phyloP scores from a whole-genome alignment of 2,888 invertebrate genomes.

The Hypselothyrea guttata region DNA sequence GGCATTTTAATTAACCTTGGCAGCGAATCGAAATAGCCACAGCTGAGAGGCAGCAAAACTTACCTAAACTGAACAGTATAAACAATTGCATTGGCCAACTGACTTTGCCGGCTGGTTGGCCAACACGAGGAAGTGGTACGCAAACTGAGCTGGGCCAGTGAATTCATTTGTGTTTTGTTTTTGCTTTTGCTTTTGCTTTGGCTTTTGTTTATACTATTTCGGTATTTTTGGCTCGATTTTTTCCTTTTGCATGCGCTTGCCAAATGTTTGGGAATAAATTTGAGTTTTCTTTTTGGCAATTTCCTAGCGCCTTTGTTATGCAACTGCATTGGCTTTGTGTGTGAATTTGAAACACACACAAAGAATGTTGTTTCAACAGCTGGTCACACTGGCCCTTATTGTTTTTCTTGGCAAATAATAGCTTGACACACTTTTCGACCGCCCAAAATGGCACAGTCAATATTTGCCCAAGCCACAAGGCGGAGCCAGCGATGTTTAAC shows the following conservation, averaged over 20 bases:
- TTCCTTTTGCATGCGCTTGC: slow-evolving; percentile 18
- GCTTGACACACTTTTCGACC: slow-evolving; percentile 63
- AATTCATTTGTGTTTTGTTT: slow-evolving; percentile 41
- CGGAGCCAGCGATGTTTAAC: slow-evolving; percentile 25
- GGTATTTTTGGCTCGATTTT: slow-evolving; percentile 8
- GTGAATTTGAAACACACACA: slow-evolving; percentile 18
- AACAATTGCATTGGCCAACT: slow-evolving; percentile 72
- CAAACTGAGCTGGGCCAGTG: slow-evolving; percentile 54
- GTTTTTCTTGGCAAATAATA: slow-evolving; percentile 44
- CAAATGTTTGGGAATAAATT: slow-evolving; percentile 31
- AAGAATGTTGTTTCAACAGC: slow-evolving; percentile 46
- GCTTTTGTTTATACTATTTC: not conserved
- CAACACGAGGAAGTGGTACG: slow-evolving; percentile 75
- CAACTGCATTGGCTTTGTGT: slow-evolving; percentile 40
- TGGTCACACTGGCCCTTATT: slow-evolving; percentile 24
- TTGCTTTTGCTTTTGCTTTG: slow-evolving; percentile 1
- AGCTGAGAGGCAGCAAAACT: slow-evolving; percentile 24
- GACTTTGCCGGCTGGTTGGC: slow-evolving; percentile 75
- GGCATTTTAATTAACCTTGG: slow-evolving; percentile 76
- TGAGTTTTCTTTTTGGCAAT: slow-evolving; percentile 48
- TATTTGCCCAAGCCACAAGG: slow-evolving; percentile 38
- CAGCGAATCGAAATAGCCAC: slow-evolving; percentile 61
- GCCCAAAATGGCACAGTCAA: slow-evolving; percentile 50
- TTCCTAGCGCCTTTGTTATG: slow-evolving; percentile 59
- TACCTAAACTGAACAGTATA: slow-evolving; percentile 43